Evolutionary conservation across 2,888 invertebrate species (phyloP).

Genomic region (Metopia argyrocephala): DNA sequence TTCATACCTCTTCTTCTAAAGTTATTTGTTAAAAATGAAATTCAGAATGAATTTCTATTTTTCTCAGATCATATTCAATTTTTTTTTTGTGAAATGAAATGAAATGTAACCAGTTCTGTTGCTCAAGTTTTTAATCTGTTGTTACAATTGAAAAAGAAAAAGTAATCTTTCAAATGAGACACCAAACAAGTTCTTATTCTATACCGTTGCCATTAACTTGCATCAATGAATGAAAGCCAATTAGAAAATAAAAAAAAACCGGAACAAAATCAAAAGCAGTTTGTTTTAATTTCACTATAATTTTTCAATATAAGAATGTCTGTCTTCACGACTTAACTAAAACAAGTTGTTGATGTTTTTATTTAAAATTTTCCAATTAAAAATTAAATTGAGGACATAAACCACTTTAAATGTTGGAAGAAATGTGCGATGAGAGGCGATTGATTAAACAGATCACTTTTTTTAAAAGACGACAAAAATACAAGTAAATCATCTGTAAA

Average conservation of each 20-base stretch:
- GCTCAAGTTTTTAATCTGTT: neutral
- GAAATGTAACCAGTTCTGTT: constrained; percentile 30
- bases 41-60: constrained; percentile 18
- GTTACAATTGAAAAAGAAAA: constrained; percentile 42
- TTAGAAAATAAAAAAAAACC: neutral
- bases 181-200: constrained; percentile 50
- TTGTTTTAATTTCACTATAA: neutral
- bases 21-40: neutral
- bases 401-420: too few species aligned
- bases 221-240: neutral
- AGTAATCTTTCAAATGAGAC: constrained; percentile 19
- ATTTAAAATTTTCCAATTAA: neutral
- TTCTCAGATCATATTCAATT: constrained; percentile 6
- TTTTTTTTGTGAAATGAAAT: constrained; percentile 14
- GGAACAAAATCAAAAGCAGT: neutral
- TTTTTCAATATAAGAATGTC: neutral
- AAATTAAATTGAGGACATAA: constrained; percentile 31
- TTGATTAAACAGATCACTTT: too few species aligned
- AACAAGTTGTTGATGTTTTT: neutral
- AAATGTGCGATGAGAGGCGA: too few species aligned
- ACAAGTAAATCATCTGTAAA: too few species aligned
- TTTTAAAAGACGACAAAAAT: too few species aligned
- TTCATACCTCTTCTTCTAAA: too few species aligned
- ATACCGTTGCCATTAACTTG: neutral
- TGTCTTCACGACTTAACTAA: neutral